These are phyloP conservation scores for Drosophila emarginata DNA, from an alignment of 2,888 invertebrate species.

Conservation along the genomic window DNA sequence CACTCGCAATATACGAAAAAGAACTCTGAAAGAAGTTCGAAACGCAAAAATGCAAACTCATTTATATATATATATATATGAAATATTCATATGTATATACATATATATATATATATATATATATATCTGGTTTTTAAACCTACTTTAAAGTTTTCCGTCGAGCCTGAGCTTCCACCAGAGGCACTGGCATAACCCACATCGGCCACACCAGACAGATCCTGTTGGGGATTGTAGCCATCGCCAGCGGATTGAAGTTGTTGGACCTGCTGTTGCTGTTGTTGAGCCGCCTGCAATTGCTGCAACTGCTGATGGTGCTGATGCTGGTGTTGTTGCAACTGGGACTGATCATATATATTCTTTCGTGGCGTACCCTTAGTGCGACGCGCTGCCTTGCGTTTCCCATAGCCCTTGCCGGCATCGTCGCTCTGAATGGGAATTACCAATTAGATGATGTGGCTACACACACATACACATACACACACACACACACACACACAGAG, in stretches of 20 bases:
- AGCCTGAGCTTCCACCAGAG: conserved; percentile 56
- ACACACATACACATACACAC: conserved; percentile 22
- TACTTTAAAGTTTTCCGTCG: conserved; percentile 80
- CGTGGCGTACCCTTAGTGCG: conserved; percentile 78
- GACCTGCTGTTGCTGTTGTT: conserved; percentile 42
- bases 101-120: no score
- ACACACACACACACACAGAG: conserved; percentile 7
- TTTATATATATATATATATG: no score
- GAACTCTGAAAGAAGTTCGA: no score
- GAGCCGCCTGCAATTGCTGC: conserved; percentile 47
- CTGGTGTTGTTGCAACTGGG: conserved; percentile 33
- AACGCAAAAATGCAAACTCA: not conserved
- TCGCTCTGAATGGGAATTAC: conserved; percentile 67
- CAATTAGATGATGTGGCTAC: conserved; percentile 9
- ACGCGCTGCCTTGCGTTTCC: conserved; percentile 76
- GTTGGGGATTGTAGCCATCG: conserved; percentile 75
- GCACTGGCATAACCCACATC: conserved; percentile 68
- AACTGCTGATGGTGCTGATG: conserved; percentile 60
- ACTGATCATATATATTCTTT: conserved; percentile 73
- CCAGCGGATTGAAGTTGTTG: conserved; percentile 49
- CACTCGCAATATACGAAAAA: no score
- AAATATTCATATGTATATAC: no score
- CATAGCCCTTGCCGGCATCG: conserved; percentile 71
- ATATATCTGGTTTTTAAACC: conserved; percentile 4
- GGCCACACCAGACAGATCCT: conserved; percentile 66